Evolutionary conservation across 2,888 invertebrate genomes (phyloP).

Genomic region (Lissocephala sabroskyi): DNA sequence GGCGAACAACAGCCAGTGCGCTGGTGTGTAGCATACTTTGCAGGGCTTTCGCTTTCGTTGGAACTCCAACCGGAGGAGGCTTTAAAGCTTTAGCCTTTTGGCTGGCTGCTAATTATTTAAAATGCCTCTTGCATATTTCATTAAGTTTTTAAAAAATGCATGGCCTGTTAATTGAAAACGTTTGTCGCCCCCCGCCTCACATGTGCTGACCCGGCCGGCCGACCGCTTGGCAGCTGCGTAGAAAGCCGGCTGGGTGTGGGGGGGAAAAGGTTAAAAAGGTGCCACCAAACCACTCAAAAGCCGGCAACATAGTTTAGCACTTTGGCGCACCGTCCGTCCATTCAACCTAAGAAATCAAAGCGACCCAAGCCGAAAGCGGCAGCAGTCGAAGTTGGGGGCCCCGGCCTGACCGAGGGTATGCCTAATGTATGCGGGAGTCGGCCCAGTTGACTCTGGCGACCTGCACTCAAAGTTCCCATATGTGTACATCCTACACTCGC

Average conservation of each 20-base stretch:
- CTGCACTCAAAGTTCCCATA: conserved; percentile 60
- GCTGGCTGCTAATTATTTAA: conserved; percentile 35
- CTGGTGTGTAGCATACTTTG: conserved; percentile 35
- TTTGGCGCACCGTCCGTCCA: conserved; percentile 32
- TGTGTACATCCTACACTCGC: conserved; percentile 38
- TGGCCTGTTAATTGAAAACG: conserved; percentile 70
- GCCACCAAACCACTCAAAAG: conserved; percentile 54
- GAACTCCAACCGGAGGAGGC: no score
- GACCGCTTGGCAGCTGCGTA: background rate
- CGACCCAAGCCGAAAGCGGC: conserved; percentile 40
- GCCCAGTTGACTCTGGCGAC: conserved; percentile 23
- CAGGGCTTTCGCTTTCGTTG: conserved; percentile 52
- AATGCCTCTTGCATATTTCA: conserved; percentile 61
- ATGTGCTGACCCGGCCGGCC: background rate
- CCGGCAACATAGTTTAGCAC: conserved; percentile 70
- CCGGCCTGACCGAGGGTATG: conserved; percentile 6
- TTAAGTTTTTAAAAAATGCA: conserved; percentile 66
- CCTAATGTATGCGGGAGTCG: conserved; percentile 22
- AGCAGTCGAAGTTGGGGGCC: conserved; percentile 1
- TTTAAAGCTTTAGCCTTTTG: background rate
- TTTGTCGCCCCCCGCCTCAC: conserved; percentile 54
- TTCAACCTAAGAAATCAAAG: conserved; percentile 48
- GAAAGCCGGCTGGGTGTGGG: conserved; percentile 30
- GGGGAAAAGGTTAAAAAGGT: conserved; percentile 47
- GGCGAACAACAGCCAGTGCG: conserved; percentile 14